Conservation (phyloP, 2,888 invertebrate species). For the Erebia ligea region DNA sequence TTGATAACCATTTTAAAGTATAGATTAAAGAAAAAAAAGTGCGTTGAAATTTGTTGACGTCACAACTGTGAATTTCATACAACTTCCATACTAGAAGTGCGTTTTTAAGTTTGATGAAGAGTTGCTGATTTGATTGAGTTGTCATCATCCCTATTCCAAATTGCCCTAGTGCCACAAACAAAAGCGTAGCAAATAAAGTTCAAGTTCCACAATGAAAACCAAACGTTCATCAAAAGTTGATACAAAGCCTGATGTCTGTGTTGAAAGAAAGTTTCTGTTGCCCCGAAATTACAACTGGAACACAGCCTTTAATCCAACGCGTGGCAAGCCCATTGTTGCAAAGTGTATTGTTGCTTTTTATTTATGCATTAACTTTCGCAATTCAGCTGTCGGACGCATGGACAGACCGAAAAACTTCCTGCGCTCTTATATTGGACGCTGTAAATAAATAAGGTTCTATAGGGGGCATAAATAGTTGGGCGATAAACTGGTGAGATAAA, state of each 20-base stretch:
- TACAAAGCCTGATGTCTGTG: not conserved
- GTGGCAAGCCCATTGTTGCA: constrained; percentile 27
- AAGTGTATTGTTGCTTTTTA: constrained; percentile 73
- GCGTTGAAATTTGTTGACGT: too few species aligned
- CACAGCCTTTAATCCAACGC: constrained; percentile 26
- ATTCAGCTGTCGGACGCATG: constrained; percentile 68
- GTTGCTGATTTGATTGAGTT: too few species aligned
- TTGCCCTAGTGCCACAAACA: not conserved
- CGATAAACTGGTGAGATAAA: constrained; percentile 19
- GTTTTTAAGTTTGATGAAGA: too few species aligned
- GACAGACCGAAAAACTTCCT: constrained; percentile 34
- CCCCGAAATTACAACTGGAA: constrained; percentile 20
- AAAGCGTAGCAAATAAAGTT: not conserved
- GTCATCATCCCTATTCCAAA: too few species aligned
- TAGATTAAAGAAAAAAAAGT: too few species aligned
- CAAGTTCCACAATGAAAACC: not conserved
- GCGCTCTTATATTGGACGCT: constrained; percentile 23
- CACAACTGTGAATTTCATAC: too few species aligned
- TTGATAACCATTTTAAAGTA: too few species aligned
- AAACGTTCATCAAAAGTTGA: constrained; percentile 3
- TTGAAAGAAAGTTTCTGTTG: constrained; percentile 3
- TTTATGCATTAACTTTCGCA: constrained; percentile 80
- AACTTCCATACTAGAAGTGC: too few species aligned
- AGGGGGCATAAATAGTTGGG: constrained; percentile 20
- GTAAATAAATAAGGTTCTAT: constrained; percentile 23